Evolutionary conservation across 2,797 vertebrate species (phyloP), one percentile per base, ranked within the genome.

Genomic region (Pempheris klunzingeri): DNA sequence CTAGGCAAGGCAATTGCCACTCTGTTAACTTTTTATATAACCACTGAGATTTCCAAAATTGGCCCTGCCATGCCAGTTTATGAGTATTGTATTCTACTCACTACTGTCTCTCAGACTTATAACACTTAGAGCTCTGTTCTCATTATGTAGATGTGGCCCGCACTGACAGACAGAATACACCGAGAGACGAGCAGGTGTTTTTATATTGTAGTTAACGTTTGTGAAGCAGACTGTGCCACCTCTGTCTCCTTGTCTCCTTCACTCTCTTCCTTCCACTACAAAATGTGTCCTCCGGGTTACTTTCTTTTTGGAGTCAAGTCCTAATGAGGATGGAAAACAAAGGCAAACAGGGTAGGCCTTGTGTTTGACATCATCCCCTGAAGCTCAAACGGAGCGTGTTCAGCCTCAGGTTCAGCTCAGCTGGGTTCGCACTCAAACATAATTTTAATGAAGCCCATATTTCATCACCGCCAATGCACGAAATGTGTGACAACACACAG

Each of bases 21-120:
- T 55, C 58, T 44, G 22, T 64, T 46, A 26, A 17, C 11, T 47
- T 65, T 70, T 65, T 49, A 46, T 47, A 13, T 4, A 60, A 32
- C 57, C 41, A 20, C 2, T 68, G 30, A 70, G 59, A 59, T 43
- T 60, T 39, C 26, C 38, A 49, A 39, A 62, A 57, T 39, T 63
- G 36, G 46, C 22, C 15, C 5, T 66, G 26, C 38, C 13, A 34
- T 28, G 20, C 7, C 54, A 60, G 24, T 62, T 72, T 58, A 57
- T 58, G 24, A 61, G 11, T 2, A 26, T 18, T 32, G 13, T 3
- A 6, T 34, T 57, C 52, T 59, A 32, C 4, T 34, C 20, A 15
- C 38, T 36, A 17, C 17, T 24, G 5, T n/a, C 13, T 38, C n/a
- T 38, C 18, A 26, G 47, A 22, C 14, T 50, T 32, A 12, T 20